These are phyloP conservation scores for Lagopus muta DNA, from an alignment of 2,113 vertebrate species.

Conservation along the genomic window DNA sequence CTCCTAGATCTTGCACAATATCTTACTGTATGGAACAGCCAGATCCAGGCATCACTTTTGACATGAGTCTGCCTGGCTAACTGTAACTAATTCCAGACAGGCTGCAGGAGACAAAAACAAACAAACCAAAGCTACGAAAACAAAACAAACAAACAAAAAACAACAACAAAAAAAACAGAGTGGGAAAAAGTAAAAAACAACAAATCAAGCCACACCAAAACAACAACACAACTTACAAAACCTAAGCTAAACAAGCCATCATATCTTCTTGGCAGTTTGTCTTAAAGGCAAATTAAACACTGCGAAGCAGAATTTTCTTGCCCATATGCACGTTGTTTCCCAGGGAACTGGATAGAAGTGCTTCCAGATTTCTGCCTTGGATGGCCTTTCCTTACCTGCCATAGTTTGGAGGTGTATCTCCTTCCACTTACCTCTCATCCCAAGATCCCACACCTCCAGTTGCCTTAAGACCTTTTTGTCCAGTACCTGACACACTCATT, in stretches of 20 bases:
- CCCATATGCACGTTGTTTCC: accelerated
- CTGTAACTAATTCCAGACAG: background rate
- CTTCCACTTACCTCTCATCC: background rate
- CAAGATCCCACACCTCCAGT: background rate
- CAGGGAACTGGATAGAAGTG: accelerated
- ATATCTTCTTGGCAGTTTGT: background rate
- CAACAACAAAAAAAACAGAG: background rate
- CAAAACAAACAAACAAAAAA: background rate
- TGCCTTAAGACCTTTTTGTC: too few species aligned
- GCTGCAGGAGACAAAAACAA: background rate
- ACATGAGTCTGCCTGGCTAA: background rate
- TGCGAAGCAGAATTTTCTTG: background rate
- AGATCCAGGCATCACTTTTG: background rate
- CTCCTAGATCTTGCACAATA: background rate
- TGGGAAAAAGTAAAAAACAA: too few species aligned
- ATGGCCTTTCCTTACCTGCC: accelerated
- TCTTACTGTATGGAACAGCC: background rate
- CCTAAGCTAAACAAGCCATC: background rate
- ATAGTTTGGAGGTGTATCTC: background rate
- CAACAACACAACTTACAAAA: background rate
- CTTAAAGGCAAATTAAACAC: background rate
- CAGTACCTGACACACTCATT: too few species aligned
- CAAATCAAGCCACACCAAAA: background rate
- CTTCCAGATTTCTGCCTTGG: background rate
- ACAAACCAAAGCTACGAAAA: background rate